phyloP scores from a whole-genome alignment of 2,113 vertebrate species.

The Chiloscyllium plagiosum region DNA sequence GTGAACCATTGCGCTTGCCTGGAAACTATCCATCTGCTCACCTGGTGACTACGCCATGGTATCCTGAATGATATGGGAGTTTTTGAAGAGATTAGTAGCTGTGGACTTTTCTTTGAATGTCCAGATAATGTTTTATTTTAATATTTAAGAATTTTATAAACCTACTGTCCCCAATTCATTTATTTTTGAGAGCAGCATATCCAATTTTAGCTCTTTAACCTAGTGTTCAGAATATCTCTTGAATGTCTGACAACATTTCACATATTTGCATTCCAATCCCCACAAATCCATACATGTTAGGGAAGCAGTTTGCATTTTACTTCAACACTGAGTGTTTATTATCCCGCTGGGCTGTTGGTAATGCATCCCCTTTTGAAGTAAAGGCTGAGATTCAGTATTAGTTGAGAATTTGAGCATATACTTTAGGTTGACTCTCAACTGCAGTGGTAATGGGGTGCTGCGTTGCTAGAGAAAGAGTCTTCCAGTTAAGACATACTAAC shows the following conservation, averaged over 20 bases:
- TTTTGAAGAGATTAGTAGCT: background rate
- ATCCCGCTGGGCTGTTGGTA: background rate
- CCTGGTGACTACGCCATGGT: slow-evolving; percentile 48
- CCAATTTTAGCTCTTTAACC: background rate
- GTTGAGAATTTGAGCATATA: background rate
- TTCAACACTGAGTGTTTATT: background rate
- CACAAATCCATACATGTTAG: background rate
- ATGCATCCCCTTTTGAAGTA: background rate
- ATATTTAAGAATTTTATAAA: too few species aligned
- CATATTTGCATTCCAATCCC: too few species aligned
- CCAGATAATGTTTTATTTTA: too few species aligned
- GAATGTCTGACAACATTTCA: background rate
- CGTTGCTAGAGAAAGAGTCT: background rate
- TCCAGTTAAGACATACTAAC: background rate
- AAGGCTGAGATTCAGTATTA: background rate
- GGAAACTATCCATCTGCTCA: slow-evolving; percentile 63
- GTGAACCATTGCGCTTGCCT: slow-evolving; percentile 70
- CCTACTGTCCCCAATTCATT: too few species aligned
- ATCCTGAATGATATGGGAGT: background rate
- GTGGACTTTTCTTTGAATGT: background rate
- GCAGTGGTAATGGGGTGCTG: background rate
- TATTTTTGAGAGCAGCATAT: background rate
- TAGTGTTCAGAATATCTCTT: background rate
- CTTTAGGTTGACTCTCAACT: background rate
- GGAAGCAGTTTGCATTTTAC: background rate